Evolutionary conservation across 2,888 invertebrate genomes (phyloP).

Genomic region (Gymnosoma rotundatum): DNA sequence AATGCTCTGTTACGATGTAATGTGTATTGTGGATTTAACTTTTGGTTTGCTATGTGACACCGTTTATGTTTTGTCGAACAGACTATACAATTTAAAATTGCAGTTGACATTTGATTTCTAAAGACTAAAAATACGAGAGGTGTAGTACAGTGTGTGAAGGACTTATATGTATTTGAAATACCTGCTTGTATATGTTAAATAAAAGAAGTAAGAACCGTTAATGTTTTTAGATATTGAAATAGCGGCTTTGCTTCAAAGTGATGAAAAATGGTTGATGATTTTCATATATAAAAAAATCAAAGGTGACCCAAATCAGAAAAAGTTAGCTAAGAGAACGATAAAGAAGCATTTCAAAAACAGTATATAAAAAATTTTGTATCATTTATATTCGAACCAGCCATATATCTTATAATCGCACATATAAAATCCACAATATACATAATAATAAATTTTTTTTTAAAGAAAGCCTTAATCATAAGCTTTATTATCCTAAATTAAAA

Average conservation of each 20-base stretch:
- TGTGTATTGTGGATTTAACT: slow-evolving; percentile 12
- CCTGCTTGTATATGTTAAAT: not conserved
- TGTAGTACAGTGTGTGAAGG: not conserved
- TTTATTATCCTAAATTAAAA: no score
- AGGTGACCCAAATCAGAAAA: no score
- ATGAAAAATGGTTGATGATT: not conserved
- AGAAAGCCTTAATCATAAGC: no score
- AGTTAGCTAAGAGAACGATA: no score
- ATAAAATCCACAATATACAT: no score
- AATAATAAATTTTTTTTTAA: no score
- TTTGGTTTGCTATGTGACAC: slow-evolving; percentile 38
- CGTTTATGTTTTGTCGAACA: slow-evolving; percentile 54
- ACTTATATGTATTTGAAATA: not conserved
- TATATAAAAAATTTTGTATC: no score
- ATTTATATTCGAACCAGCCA: no score
- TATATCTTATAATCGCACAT: no score
- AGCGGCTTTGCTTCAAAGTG: not conserved
- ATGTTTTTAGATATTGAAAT: not conserved
- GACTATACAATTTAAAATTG: slow-evolving; percentile 57
- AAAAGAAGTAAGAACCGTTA: slow-evolving; percentile 13
- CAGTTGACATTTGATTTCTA: slow-evolving; percentile 52
- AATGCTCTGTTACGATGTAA: not conserved
- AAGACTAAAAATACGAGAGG: not conserved
- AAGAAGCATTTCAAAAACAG: no score
- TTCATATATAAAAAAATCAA: no score